phyloP scores from a whole-genome alignment of 2,888 invertebrate genomes.

The Iphiclides podalirius region DNA sequence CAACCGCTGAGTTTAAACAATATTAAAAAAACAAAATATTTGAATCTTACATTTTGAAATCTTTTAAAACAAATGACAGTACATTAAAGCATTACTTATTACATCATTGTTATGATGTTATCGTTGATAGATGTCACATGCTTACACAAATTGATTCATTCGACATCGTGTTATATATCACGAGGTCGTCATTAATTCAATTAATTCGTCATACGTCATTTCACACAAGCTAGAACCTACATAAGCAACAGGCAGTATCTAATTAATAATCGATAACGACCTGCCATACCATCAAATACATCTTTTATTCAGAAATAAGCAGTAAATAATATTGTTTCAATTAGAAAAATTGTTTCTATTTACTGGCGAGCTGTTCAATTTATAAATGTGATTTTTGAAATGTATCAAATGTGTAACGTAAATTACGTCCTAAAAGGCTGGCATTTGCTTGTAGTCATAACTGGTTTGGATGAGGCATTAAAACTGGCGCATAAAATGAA shows the following conservation, averaged over 20 bases:
- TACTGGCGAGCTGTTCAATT: no score
- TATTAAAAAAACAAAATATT: no score
- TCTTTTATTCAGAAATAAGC: background rate
- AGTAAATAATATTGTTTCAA: background rate
- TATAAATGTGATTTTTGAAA: no score
- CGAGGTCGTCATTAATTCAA: constrained; percentile 11
- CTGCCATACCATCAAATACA: background rate
- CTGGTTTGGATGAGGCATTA: constrained; percentile 13
- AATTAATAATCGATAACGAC: constrained; percentile 6
- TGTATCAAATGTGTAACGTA: no score
- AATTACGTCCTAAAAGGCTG: no score
- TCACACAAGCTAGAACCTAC: constrained; percentile 1
- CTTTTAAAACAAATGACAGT: no score
- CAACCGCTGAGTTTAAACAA: no score
- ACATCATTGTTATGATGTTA: no score
- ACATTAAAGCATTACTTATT: no score
- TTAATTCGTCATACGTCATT: constrained; percentile 14
- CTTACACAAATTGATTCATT: constrained; percentile 13
- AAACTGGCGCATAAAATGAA: constrained; percentile 10
- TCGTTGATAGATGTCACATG: background rate
- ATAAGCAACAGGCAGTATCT: background rate
- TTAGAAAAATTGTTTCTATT: constrained; percentile 1
- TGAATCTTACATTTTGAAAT: no score
- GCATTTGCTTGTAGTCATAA: constrained; percentile 8
- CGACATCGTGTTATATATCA: constrained; percentile 8